These are phyloP conservation scores for Bombycilla garrulus DNA, from an alignment of 2,113 vertebrate species.

Conservation along the genomic window DNA sequence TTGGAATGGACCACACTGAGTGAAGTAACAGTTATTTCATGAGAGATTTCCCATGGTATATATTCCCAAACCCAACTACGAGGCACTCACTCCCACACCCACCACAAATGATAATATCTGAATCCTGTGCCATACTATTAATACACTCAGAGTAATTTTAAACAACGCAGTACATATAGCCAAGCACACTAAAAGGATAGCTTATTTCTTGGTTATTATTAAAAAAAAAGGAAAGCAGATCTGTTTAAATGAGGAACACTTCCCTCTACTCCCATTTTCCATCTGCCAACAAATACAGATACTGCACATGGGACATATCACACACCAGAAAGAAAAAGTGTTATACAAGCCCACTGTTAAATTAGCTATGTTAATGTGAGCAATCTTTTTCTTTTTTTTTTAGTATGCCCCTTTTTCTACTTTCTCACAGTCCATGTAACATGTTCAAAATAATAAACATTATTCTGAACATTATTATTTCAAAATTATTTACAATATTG, in stretches of 20 bases:
- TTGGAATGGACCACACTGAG: slow-evolving; percentile 39
- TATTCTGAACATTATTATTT: background rate
- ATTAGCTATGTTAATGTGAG: background rate
- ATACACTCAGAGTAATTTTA: background rate
- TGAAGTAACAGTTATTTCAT: slow-evolving; percentile 32
- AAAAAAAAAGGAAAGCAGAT: background rate
- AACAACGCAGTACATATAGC: background rate
- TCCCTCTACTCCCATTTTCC: background rate
- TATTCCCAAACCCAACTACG: background rate
- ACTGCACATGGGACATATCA: background rate
- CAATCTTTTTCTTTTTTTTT: background rate
- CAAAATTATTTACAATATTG: background rate
- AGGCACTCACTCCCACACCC: slow-evolving; percentile 15
- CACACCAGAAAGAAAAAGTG: background rate
- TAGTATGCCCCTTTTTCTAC: background rate
- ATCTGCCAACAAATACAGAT: slow-evolving; percentile 2
- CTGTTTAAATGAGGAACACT: background rate
- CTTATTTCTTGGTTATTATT: background rate
- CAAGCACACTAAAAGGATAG: background rate
- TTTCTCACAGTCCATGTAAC: background rate
- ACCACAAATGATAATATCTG: background rate
- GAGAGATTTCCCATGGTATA: slow-evolving; percentile 32
- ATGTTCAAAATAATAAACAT: background rate
- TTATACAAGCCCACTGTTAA: background rate
- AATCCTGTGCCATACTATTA: background rate